phyloP scores from a whole-genome alignment of 2,797 vertebrate species.

The Falco peregrinus region DNA sequence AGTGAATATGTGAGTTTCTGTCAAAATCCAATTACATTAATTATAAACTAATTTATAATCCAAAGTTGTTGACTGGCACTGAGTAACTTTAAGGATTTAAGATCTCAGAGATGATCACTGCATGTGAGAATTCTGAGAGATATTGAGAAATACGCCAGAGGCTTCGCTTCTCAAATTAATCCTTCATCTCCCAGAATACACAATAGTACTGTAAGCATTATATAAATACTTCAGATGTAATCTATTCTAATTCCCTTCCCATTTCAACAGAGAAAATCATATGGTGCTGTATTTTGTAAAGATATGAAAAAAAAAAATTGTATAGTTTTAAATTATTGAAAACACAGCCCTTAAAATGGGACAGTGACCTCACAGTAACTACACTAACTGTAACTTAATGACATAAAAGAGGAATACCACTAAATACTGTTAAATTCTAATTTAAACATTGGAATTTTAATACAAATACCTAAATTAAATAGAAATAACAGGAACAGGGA shows the following conservation, averaged over 20 bases:
- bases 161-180: neutral
- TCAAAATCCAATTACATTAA: neutral
- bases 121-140: neutral
- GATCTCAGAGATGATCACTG: neutral
- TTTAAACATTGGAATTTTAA: neutral
- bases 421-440: neutral
- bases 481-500: neutral
- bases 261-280: neutral
- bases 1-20: neutral
- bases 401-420: neutral
- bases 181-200: neutral
- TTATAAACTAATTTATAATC: slow-evolving; percentile 3
- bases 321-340: neutral
- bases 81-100: slow-evolving; percentile 1
- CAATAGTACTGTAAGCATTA: neutral
- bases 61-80: neutral
- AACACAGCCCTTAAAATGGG: neutral
- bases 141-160: neutral
- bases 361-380: neutral
- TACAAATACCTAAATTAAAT: neutral
- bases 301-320: neutral
- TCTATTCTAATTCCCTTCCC: neutral
- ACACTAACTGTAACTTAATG: neutral
- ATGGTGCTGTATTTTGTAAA: neutral
- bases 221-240: neutral